A percentile compares a stretch with the other conserved stretches of the same genome.
Evolutionary conservation across 2,113 vertebrate species (phyloP).

Genomic region (Ctenomys sociabilis): DNA sequence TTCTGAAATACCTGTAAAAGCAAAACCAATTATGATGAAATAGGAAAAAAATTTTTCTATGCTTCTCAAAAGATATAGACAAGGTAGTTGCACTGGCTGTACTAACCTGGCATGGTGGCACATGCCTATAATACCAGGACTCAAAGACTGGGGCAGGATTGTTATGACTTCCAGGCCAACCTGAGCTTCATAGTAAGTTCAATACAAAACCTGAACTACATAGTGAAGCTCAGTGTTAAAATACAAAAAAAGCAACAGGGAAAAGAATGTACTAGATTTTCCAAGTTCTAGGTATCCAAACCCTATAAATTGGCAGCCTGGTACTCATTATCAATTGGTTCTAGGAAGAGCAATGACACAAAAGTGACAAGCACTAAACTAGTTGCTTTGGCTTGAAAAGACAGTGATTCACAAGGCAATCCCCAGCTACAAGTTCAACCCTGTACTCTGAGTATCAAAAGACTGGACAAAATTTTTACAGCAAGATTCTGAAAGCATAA

Average conservation of each 20-base stretch:
- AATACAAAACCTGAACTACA: neutral
- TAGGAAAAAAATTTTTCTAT: neutral
- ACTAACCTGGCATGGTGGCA: neutral
- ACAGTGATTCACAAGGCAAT: neutral
- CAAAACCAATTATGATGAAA: neutral
- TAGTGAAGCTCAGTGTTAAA: neutral
- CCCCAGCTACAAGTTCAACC: neutral
- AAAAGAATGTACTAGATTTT: neutral
- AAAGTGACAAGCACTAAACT: neutral
- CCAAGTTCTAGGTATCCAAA: neutral
- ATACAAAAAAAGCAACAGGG: neutral
- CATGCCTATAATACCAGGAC: neutral
- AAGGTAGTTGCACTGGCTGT: neutral
- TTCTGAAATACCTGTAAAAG: neutral
- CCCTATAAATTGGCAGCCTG: neutral
- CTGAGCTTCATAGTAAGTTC: neutral
- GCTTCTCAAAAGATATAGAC: neutral
- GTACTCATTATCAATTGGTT: neutral
- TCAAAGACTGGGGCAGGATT: neutral
- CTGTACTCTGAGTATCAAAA: neutral
- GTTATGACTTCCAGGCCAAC: neutral
- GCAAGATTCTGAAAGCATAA: neutral
- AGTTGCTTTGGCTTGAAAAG: neutral
- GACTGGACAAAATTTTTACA: neutral
- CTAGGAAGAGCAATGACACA: neutral